Evolutionary conservation across 2,888 invertebrate genomes (phyloP), one percentile per base, ranked within the genome.

Genomic region (Hyppa rectilinea): DNA sequence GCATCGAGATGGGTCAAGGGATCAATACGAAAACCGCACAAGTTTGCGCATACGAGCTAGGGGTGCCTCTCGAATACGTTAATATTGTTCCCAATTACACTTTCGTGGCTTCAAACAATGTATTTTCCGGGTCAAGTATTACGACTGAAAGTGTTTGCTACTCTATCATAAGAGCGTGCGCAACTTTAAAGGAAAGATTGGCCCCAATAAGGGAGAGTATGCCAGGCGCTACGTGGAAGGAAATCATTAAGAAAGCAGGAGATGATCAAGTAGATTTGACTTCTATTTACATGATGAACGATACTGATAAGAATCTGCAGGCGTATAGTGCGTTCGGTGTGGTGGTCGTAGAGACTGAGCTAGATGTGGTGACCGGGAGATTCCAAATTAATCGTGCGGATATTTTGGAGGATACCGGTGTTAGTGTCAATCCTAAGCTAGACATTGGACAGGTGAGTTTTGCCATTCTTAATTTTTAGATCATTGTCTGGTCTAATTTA

Each of bases 11-110:
- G 93, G 98, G 98, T 0, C 98, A 98, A 95, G 98, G 98, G 0
- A 96, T 98, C 47, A 97, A 98, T 79, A 98, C 98, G 0, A 98
- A 98, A 96, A 97, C 96, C 0, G 97, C 97, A 4, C 98, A 98
- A 95, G 97, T 98, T 0, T 97, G 97, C 67, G 98, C 98, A 0
- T 96, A 97, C 84, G 96, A 96, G 40, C 90, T 98, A 23, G 97
- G 97, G 0, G 97, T 98, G 69, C 96, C 97, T 0, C 71, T 98
- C 31, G 96, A 97, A 0, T 88, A 94, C 79, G 95, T 98, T 0
- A 94, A 93, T 0, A 94, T 98, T 0, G 96, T 97, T 78, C 96
- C 97, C 0, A 94, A 95, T 58, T 96, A 96, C 81, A 96, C 94
- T 60, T 92, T 97, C 55, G 92, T 96, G 0, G 91, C 96, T 1